Conservation (phyloP, 2,113 vertebrate genomes). For the Sinocyclocheilus maitianheensis region DNA sequence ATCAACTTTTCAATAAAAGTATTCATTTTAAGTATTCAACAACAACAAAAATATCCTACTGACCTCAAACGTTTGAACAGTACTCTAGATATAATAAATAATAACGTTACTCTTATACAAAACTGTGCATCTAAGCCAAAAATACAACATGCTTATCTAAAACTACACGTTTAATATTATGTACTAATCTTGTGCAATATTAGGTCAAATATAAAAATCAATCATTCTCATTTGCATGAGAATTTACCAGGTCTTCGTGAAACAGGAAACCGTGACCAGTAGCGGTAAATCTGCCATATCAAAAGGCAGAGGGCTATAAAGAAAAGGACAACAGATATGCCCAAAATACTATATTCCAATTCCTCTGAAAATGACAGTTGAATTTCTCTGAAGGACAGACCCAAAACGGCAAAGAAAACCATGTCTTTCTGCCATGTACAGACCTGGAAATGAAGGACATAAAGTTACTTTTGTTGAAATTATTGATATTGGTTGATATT, state of each 20-base stretch:
- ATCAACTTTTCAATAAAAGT: neutral
- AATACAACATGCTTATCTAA: neutral
- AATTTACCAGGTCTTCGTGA: conserved; percentile 59
- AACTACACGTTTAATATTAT: neutral
- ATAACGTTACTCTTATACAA: neutral
- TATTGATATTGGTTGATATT: conserved; percentile 9
- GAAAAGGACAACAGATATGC: conserved; percentile 67
- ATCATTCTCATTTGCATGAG: neutral
- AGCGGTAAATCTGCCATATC: conserved; percentile 73
- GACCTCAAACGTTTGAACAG: neutral
- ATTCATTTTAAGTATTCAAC: neutral
- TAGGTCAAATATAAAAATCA: neutral
- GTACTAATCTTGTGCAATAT: neutral
- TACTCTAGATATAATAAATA: neutral
- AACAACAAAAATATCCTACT: neutral
- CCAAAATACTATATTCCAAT: conserved; percentile 72
- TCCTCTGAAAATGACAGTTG: conserved; percentile 65
- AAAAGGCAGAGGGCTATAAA: conserved; percentile 71
- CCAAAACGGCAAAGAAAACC: conserved; percentile 23
- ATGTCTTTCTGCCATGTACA: conserved; percentile 40
- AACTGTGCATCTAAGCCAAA: neutral
- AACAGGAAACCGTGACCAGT: conserved; percentile 52
- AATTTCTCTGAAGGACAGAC: conserved; percentile 50
- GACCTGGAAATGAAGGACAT: neutral
- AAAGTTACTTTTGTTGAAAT: neutral